Conservation (phyloP, 2,888 invertebrate genomes). For the Oscheius sp. region DNA sequence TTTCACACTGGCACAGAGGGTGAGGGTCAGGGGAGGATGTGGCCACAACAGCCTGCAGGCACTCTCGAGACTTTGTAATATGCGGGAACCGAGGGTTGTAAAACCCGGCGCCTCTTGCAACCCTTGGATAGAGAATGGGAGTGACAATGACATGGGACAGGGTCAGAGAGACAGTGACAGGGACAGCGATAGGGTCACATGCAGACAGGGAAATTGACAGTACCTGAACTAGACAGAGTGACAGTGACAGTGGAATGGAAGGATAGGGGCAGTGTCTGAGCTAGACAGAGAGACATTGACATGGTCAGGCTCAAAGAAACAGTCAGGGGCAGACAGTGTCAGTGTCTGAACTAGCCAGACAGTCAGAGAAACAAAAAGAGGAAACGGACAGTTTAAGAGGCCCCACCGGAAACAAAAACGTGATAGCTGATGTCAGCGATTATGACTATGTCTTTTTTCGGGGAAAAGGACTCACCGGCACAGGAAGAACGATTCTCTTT, state of each 20-base stretch:
- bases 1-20: background rate
- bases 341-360: too few species aligned
- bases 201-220: too few species aligned
- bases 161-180: background rate
- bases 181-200: too few species aligned
- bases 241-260: background rate
- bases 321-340: background rate
- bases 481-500: conserved; percentile 42
- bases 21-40: background rate
- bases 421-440: background rate
- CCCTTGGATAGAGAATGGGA: background rate
- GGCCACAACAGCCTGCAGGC: conserved; percentile 4
- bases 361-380: too few species aligned
- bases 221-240: background rate
- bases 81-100: conserved; percentile 26
- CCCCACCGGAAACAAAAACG: background rate
- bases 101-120: conserved; percentile 16
- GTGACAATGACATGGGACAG: conserved; percentile 33
- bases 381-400: too few species aligned
- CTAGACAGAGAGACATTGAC: background rate
- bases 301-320: background rate
- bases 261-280: background rate
- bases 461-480: conserved; percentile 14
- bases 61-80: conserved; percentile 21
- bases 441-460: background rate